Percentiles rank a stretch among this genome's conserved stretches.
Evolutionary conservation across 2,113 vertebrate species (phyloP).

Genomic region (Notothenia coriiceps): DNA sequence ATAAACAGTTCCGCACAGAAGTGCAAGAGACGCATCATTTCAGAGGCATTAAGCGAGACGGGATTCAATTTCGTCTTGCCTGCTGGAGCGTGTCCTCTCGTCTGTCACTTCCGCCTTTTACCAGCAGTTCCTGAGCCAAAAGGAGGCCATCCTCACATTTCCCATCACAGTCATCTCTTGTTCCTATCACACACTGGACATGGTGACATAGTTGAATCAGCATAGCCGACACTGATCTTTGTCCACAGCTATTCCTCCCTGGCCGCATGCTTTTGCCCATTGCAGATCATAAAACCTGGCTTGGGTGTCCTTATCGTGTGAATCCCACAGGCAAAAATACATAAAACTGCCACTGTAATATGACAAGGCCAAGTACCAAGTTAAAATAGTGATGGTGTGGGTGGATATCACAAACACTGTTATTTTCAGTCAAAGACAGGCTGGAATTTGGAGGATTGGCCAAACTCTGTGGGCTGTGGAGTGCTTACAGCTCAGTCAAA

Average conservation of each 20-base stretch:
- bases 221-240: constrained; percentile 38
- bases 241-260: background rate
- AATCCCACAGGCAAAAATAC: constrained; percentile 6
- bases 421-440: constrained; percentile 11
- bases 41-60: constrained; percentile 68
- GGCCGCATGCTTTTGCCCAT: constrained; percentile 2
- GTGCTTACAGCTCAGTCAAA: background rate
- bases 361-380: constrained; percentile 5
- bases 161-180: constrained; percentile 30
- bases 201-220: constrained; percentile 47
- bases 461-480: background rate
- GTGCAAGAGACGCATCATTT: constrained; percentile 69
- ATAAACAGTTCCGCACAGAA: constrained; percentile 66
- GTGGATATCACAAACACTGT: background rate
- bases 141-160: constrained; percentile 41
- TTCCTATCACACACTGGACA: constrained; percentile 40
- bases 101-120: constrained; percentile 67
- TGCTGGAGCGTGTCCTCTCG: constrained; percentile 61
- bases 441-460: constrained; percentile 2
- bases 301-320: background rate
- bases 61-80: constrained; percentile 73
- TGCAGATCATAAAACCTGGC: background rate
- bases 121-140: constrained; percentile 38
- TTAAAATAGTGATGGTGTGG: background rate
- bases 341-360: background rate